phyloP scores from a whole-genome alignment of 2,888 invertebrate genomes.

The Clepsis dumicolana region DNA sequence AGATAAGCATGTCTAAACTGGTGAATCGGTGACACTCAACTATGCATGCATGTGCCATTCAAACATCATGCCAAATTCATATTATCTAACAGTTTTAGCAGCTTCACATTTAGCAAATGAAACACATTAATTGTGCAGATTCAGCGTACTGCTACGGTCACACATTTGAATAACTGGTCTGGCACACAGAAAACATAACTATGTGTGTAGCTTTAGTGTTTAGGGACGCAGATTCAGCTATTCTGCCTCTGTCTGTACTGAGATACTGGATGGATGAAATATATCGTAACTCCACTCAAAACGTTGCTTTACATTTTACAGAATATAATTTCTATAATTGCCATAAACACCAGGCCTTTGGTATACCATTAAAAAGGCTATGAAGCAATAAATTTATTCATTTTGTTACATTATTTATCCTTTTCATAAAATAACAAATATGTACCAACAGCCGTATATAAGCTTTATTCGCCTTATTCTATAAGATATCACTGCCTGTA shows the following conservation, averaged over 20 bases:
- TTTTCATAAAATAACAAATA: background rate
- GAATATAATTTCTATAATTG: too few relatives aligned
- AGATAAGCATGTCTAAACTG: background rate
- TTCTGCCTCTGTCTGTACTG: too few relatives aligned
- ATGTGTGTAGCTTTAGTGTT: background rate
- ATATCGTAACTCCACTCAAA: too few relatives aligned
- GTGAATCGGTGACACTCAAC: background rate
- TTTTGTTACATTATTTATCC: background rate
- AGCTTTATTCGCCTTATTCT: background rate
- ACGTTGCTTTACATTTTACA: too few relatives aligned
- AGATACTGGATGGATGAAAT: too few relatives aligned
- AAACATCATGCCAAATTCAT: slow-evolving; percentile 12
- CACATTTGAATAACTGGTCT: slow-evolving; percentile 18
- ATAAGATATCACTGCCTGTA: background rate
- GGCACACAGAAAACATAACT: slow-evolving; percentile 10
- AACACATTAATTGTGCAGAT: slow-evolving; percentile 23
- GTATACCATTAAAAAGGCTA: too few relatives aligned
- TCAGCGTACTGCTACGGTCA: background rate
- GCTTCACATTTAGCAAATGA: background rate
- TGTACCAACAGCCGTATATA: background rate
- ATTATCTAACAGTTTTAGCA: slow-evolving; percentile 11
- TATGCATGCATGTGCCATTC: slow-evolving; percentile 12
- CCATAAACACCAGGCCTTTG: too few relatives aligned
- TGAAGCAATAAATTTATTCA: too few relatives aligned
- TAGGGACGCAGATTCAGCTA: too few relatives aligned